Percentiles rank a stretch among this genome's conserved stretches.
Conservation (phyloP, 2,113 vertebrate species). For the Urocynchramus pylzowi region DNA sequence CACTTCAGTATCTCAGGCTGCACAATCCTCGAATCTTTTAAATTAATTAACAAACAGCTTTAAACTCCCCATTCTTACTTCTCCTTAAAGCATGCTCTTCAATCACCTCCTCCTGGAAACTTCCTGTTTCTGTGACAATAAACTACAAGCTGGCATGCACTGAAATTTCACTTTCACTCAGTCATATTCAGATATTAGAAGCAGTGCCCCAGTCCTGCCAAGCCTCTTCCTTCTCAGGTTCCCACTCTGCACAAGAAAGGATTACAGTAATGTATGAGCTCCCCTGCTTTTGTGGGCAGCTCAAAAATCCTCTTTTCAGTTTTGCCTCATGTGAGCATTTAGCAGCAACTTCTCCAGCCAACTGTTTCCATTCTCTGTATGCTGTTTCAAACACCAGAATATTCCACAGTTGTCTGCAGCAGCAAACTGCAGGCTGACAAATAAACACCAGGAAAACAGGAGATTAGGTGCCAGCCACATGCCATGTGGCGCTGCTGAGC, state of each 20-base stretch:
- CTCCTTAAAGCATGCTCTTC: fast-evolving
- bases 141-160: not conserved
- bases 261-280: not conserved
- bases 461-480: not conserved
- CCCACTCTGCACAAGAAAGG: not conserved
- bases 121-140: not conserved
- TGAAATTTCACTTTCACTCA: not conserved
- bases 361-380: not conserved
- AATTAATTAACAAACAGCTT: not conserved
- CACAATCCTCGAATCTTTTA: not conserved
- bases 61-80: not conserved
- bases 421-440: not conserved
- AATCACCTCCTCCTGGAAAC: not conserved
- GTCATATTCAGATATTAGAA: not conserved
- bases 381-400: not conserved
- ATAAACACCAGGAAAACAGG: not conserved
- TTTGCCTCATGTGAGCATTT: fast-evolving
- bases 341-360: not conserved
- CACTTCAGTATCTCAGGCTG: too few relatives aligned
- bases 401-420: not conserved
- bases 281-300: not conserved
- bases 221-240: not conserved
- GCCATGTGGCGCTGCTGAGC: not conserved
- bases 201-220: not conserved
- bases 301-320: not conserved